phyloP scores from a whole-genome alignment of 2,797 vertebrate genomes.

The Spondyliosoma cantharus region DNA sequence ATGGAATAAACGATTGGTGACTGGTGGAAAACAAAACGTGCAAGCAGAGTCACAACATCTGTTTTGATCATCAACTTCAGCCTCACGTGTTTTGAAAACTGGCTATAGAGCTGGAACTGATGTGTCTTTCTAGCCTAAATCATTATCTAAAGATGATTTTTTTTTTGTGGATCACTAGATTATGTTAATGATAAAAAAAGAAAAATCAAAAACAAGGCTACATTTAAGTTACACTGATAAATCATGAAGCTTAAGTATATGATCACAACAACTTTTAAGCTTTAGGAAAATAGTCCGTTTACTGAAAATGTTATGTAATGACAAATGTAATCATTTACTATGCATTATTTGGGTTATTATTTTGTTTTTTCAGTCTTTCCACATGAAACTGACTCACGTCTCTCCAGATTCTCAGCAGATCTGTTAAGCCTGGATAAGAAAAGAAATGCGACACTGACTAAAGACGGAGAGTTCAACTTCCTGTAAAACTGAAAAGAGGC shows the following conservation, averaged over 20 bases:
- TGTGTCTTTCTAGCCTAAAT: too few species aligned
- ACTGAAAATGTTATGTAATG: neutral
- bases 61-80: neutral
- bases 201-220: too few species aligned
- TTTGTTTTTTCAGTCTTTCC: constrained; percentile 6
- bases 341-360: constrained; percentile 12
- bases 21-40: neutral
- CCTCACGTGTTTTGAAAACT: neutral
- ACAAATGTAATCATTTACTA: too few species aligned
- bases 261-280: neutral
- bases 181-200: too few species aligned
- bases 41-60: neutral
- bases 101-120: too few species aligned
- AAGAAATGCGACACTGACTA: neutral
- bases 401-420: neutral
- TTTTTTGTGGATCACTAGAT: too few species aligned
- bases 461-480: constrained; percentile 11
- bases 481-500: constrained; percentile 17
- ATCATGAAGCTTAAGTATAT: too few species aligned
- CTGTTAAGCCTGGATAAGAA: constrained; percentile 30
- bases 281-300: neutral
- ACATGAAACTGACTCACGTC: constrained; percentile 32
- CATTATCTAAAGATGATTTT: too few species aligned
- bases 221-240: neutral
- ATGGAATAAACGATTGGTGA: neutral